Evolutionary conservation across 2,113 vertebrate genomes (phyloP), one percentile per base, ranked within the genome.

Genomic region (Aepyceros melampus): DNA sequence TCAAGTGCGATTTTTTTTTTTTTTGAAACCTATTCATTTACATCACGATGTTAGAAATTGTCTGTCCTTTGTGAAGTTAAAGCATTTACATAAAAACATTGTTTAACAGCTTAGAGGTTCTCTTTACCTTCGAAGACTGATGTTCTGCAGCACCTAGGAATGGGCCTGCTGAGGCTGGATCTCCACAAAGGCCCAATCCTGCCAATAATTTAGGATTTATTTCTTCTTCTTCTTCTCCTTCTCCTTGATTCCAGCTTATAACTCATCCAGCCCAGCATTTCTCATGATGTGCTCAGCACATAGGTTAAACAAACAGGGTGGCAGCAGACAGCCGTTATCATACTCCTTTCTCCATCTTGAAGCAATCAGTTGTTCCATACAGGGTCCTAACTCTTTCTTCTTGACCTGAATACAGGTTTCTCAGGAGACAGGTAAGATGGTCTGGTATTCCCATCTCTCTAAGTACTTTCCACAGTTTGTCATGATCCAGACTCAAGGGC

Each of bases 41-140:
- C 79, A 95, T 93, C 79, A 76, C 36, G 58, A 95, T 95, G 40
- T 91, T 85, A 82, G 86, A 93, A 96, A 86, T 86, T 49, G 86
- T 17, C 87, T 97, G 64, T 95, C 87, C 95, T 93, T 95, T 56
- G 31, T 96, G 58, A 90, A 96, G 96, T 91, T 74, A 90, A 97
- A 85, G 85, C 58, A 81, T 94, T 92, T 93, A 94, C 47, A 97
- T 84, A 92, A 81, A 89, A 94, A 53, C 43, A 78, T 89, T 29
- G 40, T 90, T n/a, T 78, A 87, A 29, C 23, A 84, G 45, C 87
- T 96, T 84, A 58, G 12, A 58, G 45, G 58, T 7, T 40, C 56
- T 86, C 45, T 6, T 2, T 83, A 91, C 3, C 25, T 12, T 94
- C 55, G 47, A 19, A 94, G 79, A 47, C 25, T 0, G 2, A 6